Percentiles rank a stretch among this genome's conserved stretches.
These are phyloP conservation scores for Gadus macrocephalus DNA, from an alignment of 2,113 vertebrate species.

Conservation along the genomic window DNA sequence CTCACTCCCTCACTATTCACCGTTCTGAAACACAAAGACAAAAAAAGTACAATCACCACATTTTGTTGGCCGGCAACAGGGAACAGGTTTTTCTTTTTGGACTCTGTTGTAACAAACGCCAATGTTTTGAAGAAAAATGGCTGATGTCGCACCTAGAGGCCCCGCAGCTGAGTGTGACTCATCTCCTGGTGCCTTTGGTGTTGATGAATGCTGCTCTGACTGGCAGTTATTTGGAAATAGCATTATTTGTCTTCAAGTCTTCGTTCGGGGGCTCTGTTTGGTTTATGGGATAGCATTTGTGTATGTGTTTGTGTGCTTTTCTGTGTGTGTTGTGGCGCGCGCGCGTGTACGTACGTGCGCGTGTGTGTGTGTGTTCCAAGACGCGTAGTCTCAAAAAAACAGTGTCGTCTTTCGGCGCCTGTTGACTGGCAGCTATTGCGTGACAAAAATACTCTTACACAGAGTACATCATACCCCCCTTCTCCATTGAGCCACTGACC, in stretches of 20 bases:
- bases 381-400: no score
- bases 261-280: background rate
- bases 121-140: background rate
- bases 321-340: conserved; percentile 4
- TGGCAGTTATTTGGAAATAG: conserved; percentile 39
- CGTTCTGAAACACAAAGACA: no score
- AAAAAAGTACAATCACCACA: no score
- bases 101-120: no score
- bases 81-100: no score
- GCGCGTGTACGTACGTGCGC: background rate
- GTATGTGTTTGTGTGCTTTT: conserved; percentile 11
- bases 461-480: background rate
- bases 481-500: no score
- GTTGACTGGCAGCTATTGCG: conserved; percentile 31
- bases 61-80: no score
- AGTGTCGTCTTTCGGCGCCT: conserved; percentile 7
- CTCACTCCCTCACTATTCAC: no score
- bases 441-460: conserved; percentile 25
- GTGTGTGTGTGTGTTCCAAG: no score
- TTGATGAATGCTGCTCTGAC: conserved; percentile 35
- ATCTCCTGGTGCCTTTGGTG: conserved; percentile 15
- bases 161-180: conserved; percentile 33
- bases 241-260: conserved; percentile 31
- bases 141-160: conserved; percentile 34
- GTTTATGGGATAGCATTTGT: background rate